Conservation (phyloP, 2,113 vertebrate genomes). For the Sinosuthora webbiana region DNA sequence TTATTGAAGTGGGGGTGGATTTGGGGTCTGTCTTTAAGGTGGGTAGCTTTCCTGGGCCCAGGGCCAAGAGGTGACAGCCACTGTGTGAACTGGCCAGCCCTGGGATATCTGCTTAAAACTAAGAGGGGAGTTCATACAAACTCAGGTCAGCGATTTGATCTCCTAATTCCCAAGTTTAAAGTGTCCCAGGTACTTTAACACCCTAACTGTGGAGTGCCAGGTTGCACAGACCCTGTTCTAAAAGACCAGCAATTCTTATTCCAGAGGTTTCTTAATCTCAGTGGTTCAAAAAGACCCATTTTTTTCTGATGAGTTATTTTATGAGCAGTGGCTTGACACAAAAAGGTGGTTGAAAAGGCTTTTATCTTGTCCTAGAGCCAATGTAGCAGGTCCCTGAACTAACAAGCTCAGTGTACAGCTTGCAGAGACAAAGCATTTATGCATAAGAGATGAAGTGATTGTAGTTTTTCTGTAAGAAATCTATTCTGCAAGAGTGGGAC, state of each 20-base stretch:
- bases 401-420: neutral
- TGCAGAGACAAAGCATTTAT: conserved; percentile 26
- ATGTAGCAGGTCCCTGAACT: neutral
- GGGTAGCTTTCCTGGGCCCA: neutral
- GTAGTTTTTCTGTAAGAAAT: neutral
- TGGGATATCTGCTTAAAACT: neutral
- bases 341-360: neutral
- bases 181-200: neutral
- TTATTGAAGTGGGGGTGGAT: neutral
- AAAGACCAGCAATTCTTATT: neutral
- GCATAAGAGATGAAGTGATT: conserved; percentile 27
- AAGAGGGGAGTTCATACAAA: neutral
- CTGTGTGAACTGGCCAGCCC: neutral
- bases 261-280: neutral
- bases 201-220: neutral
- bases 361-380: neutral
- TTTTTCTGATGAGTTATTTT: neutral
- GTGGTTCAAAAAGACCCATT: neutral
- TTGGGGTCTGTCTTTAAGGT: neutral
- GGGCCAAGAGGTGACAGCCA: neutral
- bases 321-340: neutral
- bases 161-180: neutral
- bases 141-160: neutral
- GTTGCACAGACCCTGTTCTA: neutral
- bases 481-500: neutral